Percentiles rank a stretch among this genome's conserved stretches.
Evolutionary conservation across 2,888 invertebrate species (phyloP).

Genomic region (Arrhopalites spinosus): DNA sequence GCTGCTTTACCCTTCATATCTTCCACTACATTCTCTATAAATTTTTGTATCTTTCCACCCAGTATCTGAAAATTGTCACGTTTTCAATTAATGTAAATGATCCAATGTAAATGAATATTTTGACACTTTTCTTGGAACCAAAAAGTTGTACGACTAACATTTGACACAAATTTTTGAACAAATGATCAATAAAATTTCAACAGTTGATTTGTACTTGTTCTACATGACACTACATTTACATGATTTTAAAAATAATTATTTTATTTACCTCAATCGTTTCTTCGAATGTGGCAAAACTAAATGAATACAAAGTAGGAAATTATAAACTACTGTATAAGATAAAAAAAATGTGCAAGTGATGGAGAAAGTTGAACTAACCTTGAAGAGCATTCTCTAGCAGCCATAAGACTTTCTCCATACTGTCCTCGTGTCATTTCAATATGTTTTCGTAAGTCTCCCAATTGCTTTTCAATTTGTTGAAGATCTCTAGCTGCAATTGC

Average conservation of each 20-base stretch:
- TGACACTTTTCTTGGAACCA: too few species aligned
- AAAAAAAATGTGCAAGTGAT: too few species aligned
- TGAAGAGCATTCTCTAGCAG: slow-evolving; percentile 71
- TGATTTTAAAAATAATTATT: neutral
- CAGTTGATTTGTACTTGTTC: too few species aligned
- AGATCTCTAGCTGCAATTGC: slow-evolving; percentile 27
- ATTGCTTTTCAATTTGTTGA: slow-evolving; percentile 31
- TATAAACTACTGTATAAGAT: too few species aligned
- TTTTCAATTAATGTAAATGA: neutral
- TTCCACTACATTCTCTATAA: slow-evolving; percentile 70
- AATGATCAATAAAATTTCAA: too few species aligned
- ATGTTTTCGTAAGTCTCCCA: slow-evolving; percentile 22
- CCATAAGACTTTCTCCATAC: slow-evolving; percentile 73
- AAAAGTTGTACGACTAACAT: too few species aligned
- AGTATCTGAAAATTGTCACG: slow-evolving; percentile 65
- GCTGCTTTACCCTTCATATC: slow-evolving; percentile 59
- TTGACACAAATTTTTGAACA: too few species aligned
- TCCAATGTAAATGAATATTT: neutral
- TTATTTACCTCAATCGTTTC: slow-evolving; percentile 68
- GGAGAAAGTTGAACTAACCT: slow-evolving; percentile 54
- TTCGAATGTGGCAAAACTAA: slow-evolving; percentile 74
- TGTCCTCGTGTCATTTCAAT: slow-evolving; percentile 26
- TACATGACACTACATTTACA: neutral
- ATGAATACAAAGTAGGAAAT: too few species aligned
- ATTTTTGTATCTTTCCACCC: slow-evolving; percentile 72